Evolutionary conservation across 2,888 invertebrate species (phyloP).

Genomic region (Drosophila colorata): DNA sequence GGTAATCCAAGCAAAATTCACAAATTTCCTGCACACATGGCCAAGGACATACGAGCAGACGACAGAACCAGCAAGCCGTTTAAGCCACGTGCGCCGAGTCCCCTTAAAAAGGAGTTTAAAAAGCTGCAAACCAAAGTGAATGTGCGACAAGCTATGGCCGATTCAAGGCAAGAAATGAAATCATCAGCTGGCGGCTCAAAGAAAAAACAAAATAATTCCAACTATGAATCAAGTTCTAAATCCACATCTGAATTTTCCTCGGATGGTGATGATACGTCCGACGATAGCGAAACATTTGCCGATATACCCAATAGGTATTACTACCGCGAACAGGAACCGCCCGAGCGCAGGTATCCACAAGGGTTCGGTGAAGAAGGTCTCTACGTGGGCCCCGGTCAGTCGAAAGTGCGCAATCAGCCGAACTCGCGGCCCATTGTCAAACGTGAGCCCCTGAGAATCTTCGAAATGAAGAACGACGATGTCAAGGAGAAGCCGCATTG

Average conservation of each 20-base stretch:
- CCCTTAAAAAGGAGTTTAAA: neutral
- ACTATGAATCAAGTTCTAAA: neutral
- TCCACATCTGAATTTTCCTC: neutral
- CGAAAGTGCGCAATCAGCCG: neutral
- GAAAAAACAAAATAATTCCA: neutral
- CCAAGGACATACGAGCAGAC: neutral
- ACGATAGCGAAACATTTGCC: constrained; percentile 39
- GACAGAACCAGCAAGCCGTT: neutral
- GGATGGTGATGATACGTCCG: neutral
- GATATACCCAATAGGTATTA: constrained; percentile 65
- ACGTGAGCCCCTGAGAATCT: constrained; percentile 4
- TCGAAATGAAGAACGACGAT: neutral
- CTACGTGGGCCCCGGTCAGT: constrained; percentile 12
- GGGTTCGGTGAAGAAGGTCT: constrained; percentile 64
- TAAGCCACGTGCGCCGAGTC: neutral
- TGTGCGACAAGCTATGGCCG: constrained; percentile 33
- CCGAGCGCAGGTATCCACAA: constrained; percentile 46
- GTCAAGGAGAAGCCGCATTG: constrained; percentile 4
- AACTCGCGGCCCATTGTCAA: neutral
- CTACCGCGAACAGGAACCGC: constrained; percentile 48
- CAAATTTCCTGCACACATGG: neutral
- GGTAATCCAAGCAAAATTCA: neutral
- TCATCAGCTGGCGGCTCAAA: neutral
- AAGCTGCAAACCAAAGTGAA: constrained; percentile 6
- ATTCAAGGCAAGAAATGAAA: neutral